These are phyloP conservation scores for Drosophila varians DNA, from an alignment of 1,140 invertebrate genomes.

Conservation along the genomic window DNA sequence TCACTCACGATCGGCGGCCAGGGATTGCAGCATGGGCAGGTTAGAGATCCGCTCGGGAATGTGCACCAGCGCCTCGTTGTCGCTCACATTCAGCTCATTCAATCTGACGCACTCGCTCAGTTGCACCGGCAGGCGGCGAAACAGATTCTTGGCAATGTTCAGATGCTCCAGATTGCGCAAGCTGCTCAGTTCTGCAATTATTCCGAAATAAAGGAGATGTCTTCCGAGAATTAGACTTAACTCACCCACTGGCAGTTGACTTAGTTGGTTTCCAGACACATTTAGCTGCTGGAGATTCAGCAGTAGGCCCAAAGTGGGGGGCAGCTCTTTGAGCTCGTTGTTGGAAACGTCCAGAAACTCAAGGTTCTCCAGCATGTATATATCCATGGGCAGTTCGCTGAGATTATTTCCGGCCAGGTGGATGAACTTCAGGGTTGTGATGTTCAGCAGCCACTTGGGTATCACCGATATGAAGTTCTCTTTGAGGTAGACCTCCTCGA, in stretches of 20 bases:
- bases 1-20: conserved; percentile 77
- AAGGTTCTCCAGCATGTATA: conserved; percentile 77
- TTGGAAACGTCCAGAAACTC: conserved; percentile 82
- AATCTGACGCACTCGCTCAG: conserved; percentile 72
- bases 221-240: background rate
- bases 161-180: conserved; percentile 76
- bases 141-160: conserved; percentile 74
- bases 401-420: conserved; percentile 80
- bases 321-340: conserved; percentile 68
- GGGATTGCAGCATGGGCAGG: conserved; percentile 70
- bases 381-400: conserved; percentile 62
- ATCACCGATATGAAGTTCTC: conserved; percentile 82
- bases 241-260: conserved; percentile 68
- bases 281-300: conserved; percentile 69
- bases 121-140: conserved; percentile 69
- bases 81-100: conserved; percentile 78
- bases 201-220: background rate
- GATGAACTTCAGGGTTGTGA: conserved; percentile 78
- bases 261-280: conserved; percentile 72
- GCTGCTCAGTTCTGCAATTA: conserved; percentile 56
- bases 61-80: conserved; percentile 69
- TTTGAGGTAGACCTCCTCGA: conserved; percentile 79
- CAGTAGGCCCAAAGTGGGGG: conserved; percentile 65
- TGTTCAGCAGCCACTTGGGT: conserved; percentile 79
- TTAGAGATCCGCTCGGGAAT: conserved; percentile 78